phyloP scores from a whole-genome alignment of 2,113 vertebrate species.

The Prionailurus bengalensis region DNA sequence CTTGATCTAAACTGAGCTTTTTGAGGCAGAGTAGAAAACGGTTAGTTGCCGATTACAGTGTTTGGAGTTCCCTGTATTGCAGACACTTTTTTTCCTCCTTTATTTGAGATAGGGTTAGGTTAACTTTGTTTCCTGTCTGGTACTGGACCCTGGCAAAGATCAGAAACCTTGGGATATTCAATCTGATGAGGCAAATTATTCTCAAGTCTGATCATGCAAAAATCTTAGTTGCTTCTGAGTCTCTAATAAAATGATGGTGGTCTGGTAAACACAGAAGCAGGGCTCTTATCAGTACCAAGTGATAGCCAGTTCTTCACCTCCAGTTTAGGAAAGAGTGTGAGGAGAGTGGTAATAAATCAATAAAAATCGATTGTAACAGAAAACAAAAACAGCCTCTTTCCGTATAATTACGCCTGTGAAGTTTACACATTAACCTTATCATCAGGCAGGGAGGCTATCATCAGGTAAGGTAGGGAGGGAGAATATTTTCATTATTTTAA shows the following conservation, averaged over 20 bases:
- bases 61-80: background rate
- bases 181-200: slow-evolving; percentile 20
- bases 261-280: background rate
- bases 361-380: background rate
- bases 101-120: background rate
- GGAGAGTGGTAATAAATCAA: background rate
- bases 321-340: background rate
- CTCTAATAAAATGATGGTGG: background rate
- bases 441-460: too few species aligned
- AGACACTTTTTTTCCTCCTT: background rate
- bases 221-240: background rate
- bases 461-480: background rate
- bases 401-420: background rate
- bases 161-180: background rate
- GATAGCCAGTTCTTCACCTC: background rate
- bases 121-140: slow-evolving; percentile 28
- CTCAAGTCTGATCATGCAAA: background rate
- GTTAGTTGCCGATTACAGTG: background rate
- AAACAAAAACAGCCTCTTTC: background rate
- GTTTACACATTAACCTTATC: background rate
- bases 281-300: background rate
- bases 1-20: background rate
- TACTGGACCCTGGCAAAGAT: background rate
- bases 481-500: background rate
- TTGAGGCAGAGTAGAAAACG: background rate